Evolutionary conservation across 2,888 invertebrate species (phyloP).

Genomic region (Cyrtodaria siliqua): DNA sequence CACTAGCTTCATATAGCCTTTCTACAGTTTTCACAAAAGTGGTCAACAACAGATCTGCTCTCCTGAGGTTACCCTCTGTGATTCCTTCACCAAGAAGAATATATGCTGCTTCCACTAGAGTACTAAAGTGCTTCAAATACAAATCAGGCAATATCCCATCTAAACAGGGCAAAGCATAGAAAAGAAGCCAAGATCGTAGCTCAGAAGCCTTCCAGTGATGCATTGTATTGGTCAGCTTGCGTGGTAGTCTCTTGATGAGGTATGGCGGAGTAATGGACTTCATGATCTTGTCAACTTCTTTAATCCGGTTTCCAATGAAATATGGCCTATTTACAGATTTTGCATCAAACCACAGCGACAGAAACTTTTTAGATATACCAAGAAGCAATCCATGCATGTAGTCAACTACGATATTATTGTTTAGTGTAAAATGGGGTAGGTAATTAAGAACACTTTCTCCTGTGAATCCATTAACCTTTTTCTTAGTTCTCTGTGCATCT

Average conservation of each 20-base stretch:
- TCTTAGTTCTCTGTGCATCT: constrained; percentile 21
- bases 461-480: constrained; percentile 36
- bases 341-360: constrained; percentile 39
- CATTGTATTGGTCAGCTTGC: constrained; percentile 31
- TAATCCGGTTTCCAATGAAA: constrained; percentile 29
- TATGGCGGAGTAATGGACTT: constrained; percentile 45
- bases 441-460: constrained; percentile 40
- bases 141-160: constrained; percentile 14
- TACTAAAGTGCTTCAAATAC: constrained; percentile 41
- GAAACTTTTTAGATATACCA: constrained; percentile 46
- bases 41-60: constrained; percentile 25
- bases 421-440: constrained; percentile 30
- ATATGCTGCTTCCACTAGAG: constrained; percentile 42
- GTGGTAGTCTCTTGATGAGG: constrained; percentile 40
- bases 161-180: constrained; percentile 50
- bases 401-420: constrained; percentile 42
- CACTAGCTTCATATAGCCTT: constrained; percentile 21
- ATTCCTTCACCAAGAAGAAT: constrained; percentile 42
- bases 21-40: constrained; percentile 26
- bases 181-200: no score
- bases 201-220: constrained; percentile 58
- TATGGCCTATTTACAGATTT: constrained; percentile 16
- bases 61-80: constrained; percentile 8
- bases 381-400: constrained; percentile 57
- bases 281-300: constrained; percentile 38